Evolutionary conservation across 2,113 vertebrate genomes (phyloP), one percentile per base, ranked within the genome.

Genomic region (Planiliza haematocheilus): DNA sequence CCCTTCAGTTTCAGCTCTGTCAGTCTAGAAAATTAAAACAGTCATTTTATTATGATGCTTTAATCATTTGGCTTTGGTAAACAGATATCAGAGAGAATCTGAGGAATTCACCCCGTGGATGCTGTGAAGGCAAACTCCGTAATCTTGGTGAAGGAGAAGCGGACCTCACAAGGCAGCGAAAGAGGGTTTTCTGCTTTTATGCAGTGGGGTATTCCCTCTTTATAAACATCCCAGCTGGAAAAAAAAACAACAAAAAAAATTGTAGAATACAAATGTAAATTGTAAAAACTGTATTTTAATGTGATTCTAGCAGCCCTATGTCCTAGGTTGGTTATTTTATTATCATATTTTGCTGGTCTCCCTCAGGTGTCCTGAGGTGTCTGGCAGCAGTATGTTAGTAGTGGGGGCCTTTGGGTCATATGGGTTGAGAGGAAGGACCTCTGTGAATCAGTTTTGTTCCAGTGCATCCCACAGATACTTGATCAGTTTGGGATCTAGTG

Each of bases 91-190:
- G 4, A 20, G 2, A 42, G 50, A 18, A 7, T 21, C 24, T 30
- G 16, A 53, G 24, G 39, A 43, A 12, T 38, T 81, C 18, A 89
- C 86, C 46, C 85, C 10, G 51, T 2, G 1, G 17, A 0, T 16
- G 37, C 24, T 0, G 68, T 90, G 39, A 7, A 70, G 6, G 8
- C 0, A 59, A 90, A 84, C 70, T 89, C 67, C 3, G 68, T 21
- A 0, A 3, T 3, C 70, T 89, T 91, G 64, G 77, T 88, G 50
- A 82, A 88, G 59, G 88, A 88, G 73, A 89, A 92, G 5, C 30
- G 74, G 53, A 86, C 62, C 55, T 90, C 88, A 71, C 17, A 1
- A 1, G 90, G 90, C 12, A 90, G 66, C 13, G 12, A 8, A 1
- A 45, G 1, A 11, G 51, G 38, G 11, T 4, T 4, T 0, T 79